Evolutionary conservation across 2,888 invertebrate species (phyloP).

Genomic region (Cordilura impudica): DNA sequence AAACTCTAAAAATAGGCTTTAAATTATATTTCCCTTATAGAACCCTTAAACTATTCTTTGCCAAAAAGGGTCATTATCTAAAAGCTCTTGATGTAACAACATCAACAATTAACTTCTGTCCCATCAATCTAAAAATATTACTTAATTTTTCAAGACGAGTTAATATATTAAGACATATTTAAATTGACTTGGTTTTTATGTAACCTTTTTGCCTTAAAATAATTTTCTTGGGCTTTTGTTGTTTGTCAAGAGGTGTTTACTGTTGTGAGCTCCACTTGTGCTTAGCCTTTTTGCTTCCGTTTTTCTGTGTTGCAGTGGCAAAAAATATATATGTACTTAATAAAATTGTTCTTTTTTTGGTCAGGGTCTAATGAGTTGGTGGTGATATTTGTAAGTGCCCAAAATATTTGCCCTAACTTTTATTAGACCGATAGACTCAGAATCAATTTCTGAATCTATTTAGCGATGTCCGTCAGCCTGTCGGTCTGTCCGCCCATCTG

Average conservation of each 20-base stretch:
- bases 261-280: conserved; percentile 46
- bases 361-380: too few relatives aligned
- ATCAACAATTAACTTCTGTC: background rate
- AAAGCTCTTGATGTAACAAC: background rate
- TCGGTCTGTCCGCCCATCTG: too few relatives aligned
- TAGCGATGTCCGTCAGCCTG: too few relatives aligned
- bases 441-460: too few relatives aligned
- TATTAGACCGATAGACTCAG: too few relatives aligned
- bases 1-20: conserved; percentile 5
- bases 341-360: too few relatives aligned
- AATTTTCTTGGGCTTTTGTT: background rate
- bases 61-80: background rate
- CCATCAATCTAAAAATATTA: conserved; percentile 8
- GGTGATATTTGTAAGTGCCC: too few relatives aligned
- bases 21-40: background rate
- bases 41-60: conserved; percentile 15
- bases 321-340: too few relatives aligned
- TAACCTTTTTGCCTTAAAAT: conserved; percentile 3
- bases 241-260: conserved; percentile 30
- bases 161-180: background rate
- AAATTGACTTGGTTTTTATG: conserved; percentile 1
- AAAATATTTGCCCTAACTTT: too few relatives aligned
- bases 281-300: conserved; percentile 46
- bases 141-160: conserved; percentile 3
- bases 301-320: too few relatives aligned